Evolutionary conservation across 1,140 invertebrate species (phyloP).

Genomic region (Neodiprion lecontei): DNA sequence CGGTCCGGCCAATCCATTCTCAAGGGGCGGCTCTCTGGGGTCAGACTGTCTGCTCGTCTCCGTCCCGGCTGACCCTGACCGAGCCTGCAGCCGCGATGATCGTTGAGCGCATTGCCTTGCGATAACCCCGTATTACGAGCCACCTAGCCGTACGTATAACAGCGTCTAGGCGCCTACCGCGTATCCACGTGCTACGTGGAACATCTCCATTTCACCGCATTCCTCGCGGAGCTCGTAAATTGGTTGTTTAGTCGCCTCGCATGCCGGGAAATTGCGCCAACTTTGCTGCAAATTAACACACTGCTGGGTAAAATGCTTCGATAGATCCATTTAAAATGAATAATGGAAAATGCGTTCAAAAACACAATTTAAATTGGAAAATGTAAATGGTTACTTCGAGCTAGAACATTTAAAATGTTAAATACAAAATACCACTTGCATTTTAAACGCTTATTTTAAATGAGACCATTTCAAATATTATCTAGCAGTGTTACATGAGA

Average conservation of each 20-base stretch:
- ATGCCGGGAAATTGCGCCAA: neutral
- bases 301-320: too few relatives aligned
- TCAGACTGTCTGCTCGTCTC: neutral
- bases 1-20: too few relatives aligned
- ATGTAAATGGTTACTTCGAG: too few relatives aligned
- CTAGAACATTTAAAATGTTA: too few relatives aligned
- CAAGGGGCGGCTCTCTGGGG: neutral
- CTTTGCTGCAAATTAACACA: too few relatives aligned
- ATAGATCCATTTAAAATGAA: too few relatives aligned
- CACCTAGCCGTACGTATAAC: neutral
- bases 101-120: neutral
- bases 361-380: too few relatives aligned
- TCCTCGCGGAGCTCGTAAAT: neutral
- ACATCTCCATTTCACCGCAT: conserved; percentile 1
- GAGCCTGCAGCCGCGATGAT: neutral
- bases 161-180: neutral
- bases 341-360: too few relatives aligned
- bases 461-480: too few relatives aligned
- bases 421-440: too few relatives aligned
- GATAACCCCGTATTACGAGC: conserved; percentile 1
- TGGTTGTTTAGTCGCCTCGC: neutral
- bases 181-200: neutral
- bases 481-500: too few relatives aligned
- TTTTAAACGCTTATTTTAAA: too few relatives aligned
- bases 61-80: neutral